These are phyloP conservation scores for Pteropus alecto DNA, from an alignment of 2,113 vertebrate genomes.

Conservation along the genomic window DNA sequence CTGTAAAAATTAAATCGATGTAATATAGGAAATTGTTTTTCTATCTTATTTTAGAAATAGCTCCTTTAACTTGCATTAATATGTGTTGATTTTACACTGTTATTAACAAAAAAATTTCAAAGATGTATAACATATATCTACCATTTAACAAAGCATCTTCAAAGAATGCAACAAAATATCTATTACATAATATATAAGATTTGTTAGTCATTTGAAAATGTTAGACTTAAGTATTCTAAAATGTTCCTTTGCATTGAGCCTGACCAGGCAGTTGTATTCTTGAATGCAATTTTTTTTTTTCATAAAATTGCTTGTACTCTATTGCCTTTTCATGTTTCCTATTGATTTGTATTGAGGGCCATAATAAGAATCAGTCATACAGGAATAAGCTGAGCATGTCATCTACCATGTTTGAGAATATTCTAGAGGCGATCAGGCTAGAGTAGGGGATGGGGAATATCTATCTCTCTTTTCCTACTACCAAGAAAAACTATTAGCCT, in stretches of 20 bases:
- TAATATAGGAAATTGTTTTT: not conserved
- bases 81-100: not conserved
- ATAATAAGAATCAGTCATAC: not conserved
- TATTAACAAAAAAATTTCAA: not conserved
- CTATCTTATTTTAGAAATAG: not conserved
- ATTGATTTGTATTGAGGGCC: not conserved
- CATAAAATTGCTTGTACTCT: not conserved
- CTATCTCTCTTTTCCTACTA: not conserved
- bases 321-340: not conserved
- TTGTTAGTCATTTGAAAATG: not conserved
- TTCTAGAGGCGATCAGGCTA: not conserved
- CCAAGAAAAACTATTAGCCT: not conserved
- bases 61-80: not conserved
- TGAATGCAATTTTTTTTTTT: not conserved
- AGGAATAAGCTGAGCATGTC: not conserved
- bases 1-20: not conserved
- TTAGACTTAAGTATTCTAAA: not conserved
- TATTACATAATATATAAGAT: not conserved
- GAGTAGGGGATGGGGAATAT: not conserved
- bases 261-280: not conserved
- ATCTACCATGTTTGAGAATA: not conserved
- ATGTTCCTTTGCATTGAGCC: not conserved
- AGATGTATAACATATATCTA: not conserved
- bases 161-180: not conserved
- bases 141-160: not conserved